A percentile compares a stretch with the other conserved stretches of the same genome.
Conservation (phyloP, 2,888 invertebrate genomes). For the Apotomis capreana region DNA sequence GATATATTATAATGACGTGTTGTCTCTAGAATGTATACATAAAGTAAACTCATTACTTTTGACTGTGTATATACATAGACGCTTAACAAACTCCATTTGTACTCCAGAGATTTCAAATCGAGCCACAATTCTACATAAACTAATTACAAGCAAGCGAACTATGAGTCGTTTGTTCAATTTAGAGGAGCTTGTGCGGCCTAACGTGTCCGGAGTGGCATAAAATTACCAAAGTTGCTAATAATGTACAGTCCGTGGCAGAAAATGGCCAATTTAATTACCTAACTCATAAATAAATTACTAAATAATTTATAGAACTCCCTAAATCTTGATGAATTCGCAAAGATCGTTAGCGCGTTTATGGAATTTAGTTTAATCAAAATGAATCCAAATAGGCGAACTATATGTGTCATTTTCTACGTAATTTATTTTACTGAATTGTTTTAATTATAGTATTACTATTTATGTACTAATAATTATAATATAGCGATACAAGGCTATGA, state of each 20-base stretch:
- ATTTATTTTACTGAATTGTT: no score
- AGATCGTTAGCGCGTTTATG: not conserved
- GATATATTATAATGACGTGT: no score
- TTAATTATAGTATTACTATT: no score
- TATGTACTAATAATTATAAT: no score
- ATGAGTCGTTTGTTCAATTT: constrained; percentile 23
- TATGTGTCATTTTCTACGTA: no score
- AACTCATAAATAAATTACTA: not conserved
- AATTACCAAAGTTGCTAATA: constrained; percentile 21
- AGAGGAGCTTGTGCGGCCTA: constrained; percentile 13
- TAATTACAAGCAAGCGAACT: constrained; percentile 28
- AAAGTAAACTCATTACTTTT: not conserved
- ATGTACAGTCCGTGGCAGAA: not conserved
- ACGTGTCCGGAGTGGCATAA: constrained; percentile 19
- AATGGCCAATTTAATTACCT: not conserved
- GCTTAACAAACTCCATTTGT: constrained; percentile 6
- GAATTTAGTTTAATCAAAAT: not conserved
- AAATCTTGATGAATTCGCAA: not conserved
- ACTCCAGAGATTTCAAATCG: constrained; percentile 12
- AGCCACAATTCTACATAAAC: constrained; percentile 26
- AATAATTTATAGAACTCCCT: not conserved
- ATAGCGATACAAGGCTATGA: no score
- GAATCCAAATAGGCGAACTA: no score
- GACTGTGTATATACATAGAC: constrained; percentile 1
- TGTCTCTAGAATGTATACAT: no score